Percentiles rank a stretch among this genome's conserved stretches.
phyloP scores from a whole-genome alignment of 2,888 invertebrate species.

The Diplolepis rosae region DNA sequence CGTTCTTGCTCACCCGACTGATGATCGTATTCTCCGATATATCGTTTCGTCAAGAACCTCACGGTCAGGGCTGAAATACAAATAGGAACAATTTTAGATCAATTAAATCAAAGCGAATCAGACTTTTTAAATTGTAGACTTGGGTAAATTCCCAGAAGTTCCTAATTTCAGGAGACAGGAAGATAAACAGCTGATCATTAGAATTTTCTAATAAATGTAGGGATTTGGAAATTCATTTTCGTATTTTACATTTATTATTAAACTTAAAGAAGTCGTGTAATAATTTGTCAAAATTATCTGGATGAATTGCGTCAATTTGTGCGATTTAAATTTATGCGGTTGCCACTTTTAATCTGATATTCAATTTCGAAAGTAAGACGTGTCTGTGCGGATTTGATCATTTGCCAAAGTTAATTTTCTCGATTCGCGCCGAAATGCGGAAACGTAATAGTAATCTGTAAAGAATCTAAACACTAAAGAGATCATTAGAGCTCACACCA shows the following conservation, averaged over 20 bases:
- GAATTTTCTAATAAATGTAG: no score
- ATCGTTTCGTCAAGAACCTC: conserved; percentile 92
- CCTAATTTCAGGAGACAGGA: no score
- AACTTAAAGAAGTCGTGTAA: not conserved
- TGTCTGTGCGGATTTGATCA: conserved; percentile 6
- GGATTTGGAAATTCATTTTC: not conserved
- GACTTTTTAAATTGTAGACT: not conserved
- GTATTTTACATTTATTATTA: not conserved
- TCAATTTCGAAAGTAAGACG: not conserved
- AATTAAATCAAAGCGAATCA: not conserved
- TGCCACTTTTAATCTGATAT: conserved; percentile 9
- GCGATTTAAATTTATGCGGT: conserved; percentile 10
- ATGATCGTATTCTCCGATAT: conserved; percentile 96
- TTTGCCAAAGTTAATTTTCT: conserved; percentile 12
- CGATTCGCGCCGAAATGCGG: not conserved
- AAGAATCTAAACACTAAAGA: conserved; percentile 18
- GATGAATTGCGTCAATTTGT: not conserved
- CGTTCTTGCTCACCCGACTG: conserved; percentile 83
- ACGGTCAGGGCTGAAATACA: conserved; percentile 85
- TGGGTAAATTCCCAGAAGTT: no score
- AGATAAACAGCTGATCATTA: no score
- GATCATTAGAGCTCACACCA: not conserved
- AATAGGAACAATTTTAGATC: not conserved
- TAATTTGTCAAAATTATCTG: conserved; percentile 7
- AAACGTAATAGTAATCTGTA: conserved; percentile 15